Percentiles rank a stretch among this genome's conserved stretches.
Evolutionary conservation across 1,140 invertebrate species (phyloP).

Genomic region (Drosophila nebulosa): DNA sequence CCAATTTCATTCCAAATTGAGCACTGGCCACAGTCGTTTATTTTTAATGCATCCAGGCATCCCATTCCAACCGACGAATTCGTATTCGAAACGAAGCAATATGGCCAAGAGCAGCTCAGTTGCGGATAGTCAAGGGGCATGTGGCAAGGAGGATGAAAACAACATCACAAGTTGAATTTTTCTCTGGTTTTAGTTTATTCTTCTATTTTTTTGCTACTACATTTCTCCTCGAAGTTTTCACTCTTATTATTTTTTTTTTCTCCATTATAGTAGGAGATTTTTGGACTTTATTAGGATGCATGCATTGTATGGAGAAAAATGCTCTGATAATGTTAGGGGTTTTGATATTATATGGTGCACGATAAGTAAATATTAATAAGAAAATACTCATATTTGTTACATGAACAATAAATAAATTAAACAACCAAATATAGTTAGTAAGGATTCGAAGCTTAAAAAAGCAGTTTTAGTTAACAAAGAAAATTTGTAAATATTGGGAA

Average conservation of each 20-base stretch:
- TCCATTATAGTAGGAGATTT: not conserved
- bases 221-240: not conserved
- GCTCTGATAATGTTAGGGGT: not conserved
- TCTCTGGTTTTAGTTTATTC: slow-evolving; percentile 6
- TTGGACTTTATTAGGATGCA: not conserved
- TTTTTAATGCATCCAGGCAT: slow-evolving; percentile 69
- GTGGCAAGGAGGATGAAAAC: not conserved
- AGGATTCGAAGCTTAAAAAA: too few relatives aligned
- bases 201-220: slow-evolving; percentile 9
- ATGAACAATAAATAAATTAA: not conserved
- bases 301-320: not conserved
- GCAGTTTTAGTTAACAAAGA: too few relatives aligned
- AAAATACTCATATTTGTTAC: not conserved
- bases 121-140: not conserved
- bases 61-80: slow-evolving; percentile 21
- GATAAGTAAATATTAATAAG: not conserved
- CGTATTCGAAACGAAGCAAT: slow-evolving; percentile 41
- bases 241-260: slow-evolving; percentile 20
- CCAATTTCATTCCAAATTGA: slow-evolving; percentile 79
- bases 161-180: slow-evolving; percentile 51
- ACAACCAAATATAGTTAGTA: too few relatives aligned
- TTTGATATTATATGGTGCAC: not conserved
- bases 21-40: slow-evolving; percentile 76
- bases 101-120: slow-evolving; percentile 30
- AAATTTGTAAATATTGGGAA: too few relatives aligned